Conservation (phyloP, 2,888 invertebrate genomes). For the Ichneumoninae sp. region DNA sequence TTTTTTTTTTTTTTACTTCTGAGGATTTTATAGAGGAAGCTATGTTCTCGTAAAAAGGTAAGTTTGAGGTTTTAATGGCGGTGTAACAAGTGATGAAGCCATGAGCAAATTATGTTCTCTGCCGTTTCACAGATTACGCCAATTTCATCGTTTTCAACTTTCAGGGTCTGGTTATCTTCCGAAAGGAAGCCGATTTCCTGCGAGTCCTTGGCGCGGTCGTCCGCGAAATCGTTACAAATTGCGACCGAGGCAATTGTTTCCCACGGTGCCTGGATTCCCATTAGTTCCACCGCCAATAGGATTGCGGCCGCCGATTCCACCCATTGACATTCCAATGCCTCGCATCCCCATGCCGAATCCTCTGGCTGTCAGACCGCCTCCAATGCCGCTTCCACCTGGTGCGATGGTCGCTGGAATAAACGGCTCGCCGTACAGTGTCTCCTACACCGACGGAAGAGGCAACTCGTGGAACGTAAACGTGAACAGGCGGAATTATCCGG, state of each 20-base stretch:
- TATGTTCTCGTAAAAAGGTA: too few relatives aligned
- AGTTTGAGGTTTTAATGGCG: too few relatives aligned
- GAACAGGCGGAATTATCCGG: slow-evolving; percentile 52
- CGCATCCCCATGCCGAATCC: slow-evolving; percentile 1
- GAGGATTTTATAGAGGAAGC: too few relatives aligned
- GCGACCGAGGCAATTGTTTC: slow-evolving; percentile 2
- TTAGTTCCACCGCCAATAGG: slow-evolving; percentile 18
- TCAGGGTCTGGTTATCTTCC: slow-evolving; percentile 8
- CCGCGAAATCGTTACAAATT: slow-evolving; percentile 12
- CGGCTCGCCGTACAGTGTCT: slow-evolving; percentile 55
- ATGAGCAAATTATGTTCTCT: too few relatives aligned
- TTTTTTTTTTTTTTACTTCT: background rate
- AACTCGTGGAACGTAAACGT: slow-evolving; percentile 64
- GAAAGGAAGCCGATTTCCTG: background rate
- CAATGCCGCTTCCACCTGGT: slow-evolving; percentile 45
- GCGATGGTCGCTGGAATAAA: slow-evolving; percentile 23
- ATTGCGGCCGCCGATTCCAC: background rate
- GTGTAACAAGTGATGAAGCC: too few relatives aligned
- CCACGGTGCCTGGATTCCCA: slow-evolving; percentile 22
- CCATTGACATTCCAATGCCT: slow-evolving; percentile 2
- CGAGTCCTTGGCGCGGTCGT: background rate
- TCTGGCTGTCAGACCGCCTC: background rate
- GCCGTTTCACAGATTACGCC: background rate
- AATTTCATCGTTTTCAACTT: background rate
- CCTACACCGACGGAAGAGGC: slow-evolving; percentile 66